Conservation (phyloP, 1,140 invertebrate genomes). For the fruit fly (Drosophila melanogaster) region Release_6_plus_ISO1_MT NT_033779.5:16268001-16268500, state of each 20-base stretch:
- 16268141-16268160: conserved; percentile 37
- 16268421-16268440: conserved; percentile 52
- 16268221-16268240: conserved; percentile 36
- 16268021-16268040: conserved; percentile 71
- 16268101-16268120: conserved; percentile 22
- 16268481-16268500: conserved; percentile 52
- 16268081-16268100: conserved; percentile 9
- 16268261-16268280: conserved; percentile 4
- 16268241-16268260: background rate
- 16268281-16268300: conserved; percentile 73
- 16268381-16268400: conserved; percentile 35
- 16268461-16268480: conserved; percentile 19
- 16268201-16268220: conserved; percentile 61
- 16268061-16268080: conserved; percentile 45
- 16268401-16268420: conserved; percentile 64
- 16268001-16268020: conserved; percentile 49
- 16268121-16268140: conserved; percentile 55
- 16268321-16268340: background rate
- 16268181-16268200: background rate
- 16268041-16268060: conserved; percentile 76
- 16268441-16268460: conserved; percentile 14
- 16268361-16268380: background rate
- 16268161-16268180: conserved; percentile 1
- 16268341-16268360: background rate
- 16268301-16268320: conserved; percentile 43